Evolutionary conservation across 2,888 invertebrate species (phyloP).

Genomic region (Thecophora atra): DNA sequence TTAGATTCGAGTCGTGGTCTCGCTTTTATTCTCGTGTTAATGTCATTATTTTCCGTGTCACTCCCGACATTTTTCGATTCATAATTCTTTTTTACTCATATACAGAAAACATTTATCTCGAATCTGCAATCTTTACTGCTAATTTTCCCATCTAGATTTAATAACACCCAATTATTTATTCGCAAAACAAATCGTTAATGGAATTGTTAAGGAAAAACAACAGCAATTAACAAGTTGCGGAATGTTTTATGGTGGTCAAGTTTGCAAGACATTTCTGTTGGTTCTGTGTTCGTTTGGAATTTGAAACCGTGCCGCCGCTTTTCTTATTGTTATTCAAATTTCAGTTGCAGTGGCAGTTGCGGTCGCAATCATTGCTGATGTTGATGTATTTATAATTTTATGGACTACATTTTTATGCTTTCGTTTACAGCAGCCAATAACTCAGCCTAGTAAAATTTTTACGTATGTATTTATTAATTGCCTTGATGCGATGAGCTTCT

Average conservation of each 20-base stretch:
- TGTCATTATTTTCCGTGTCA: too few relatives aligned
- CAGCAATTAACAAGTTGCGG: slow-evolving; percentile 14
- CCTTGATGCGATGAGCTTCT: slow-evolving; percentile 19
- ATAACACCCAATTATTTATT: slow-evolving; percentile 1
- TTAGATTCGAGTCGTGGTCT: too few relatives aligned
- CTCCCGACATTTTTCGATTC: too few relatives aligned
- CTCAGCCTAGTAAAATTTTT: slow-evolving; percentile 17
- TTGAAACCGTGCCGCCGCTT: not conserved
- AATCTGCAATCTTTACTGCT: not conserved
- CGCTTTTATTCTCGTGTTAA: too few relatives aligned
- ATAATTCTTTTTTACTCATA: slow-evolving; percentile 14
- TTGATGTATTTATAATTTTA: not conserved
- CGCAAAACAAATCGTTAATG: slow-evolving; percentile 5
- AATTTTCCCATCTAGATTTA: slow-evolving; percentile 13
- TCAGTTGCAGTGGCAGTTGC: not conserved
- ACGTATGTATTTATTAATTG: slow-evolving; percentile 33
- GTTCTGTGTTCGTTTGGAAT: too few relatives aligned
- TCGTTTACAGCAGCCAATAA: slow-evolving; percentile 20
- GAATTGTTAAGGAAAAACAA: slow-evolving; percentile 12
- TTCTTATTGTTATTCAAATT: slow-evolving; percentile 8
- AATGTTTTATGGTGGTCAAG: not conserved
- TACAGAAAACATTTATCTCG: slow-evolving; percentile 31
- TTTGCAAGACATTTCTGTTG: too few relatives aligned
- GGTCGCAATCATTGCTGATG: not conserved
- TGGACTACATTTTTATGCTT: slow-evolving; percentile 8